Conservation (phyloP, 2,113 vertebrate genomes). For the Scomber scombrus region DNA sequence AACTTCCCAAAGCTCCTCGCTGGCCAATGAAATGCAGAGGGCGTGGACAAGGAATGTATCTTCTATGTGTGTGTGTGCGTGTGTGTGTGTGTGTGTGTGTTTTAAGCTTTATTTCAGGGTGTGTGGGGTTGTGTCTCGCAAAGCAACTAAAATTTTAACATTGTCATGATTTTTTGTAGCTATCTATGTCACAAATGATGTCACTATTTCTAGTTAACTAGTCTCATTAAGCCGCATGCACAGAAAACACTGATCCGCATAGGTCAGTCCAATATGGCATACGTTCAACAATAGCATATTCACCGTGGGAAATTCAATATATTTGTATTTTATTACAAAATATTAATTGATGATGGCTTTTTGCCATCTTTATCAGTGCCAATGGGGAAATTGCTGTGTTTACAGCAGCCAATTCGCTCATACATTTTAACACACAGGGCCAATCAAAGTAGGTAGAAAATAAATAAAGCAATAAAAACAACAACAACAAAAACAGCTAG, state of each 20-base stretch:
- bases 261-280: too few species aligned
- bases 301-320: neutral
- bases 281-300: neutral
- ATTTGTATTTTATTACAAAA: too few species aligned
- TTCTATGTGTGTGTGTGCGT: constrained; percentile 6
- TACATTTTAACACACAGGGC: too few species aligned
- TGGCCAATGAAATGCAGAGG: constrained; percentile 67
- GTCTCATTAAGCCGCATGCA: neutral
- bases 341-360: too few species aligned
- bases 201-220: neutral
- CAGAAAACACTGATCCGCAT: constrained; percentile 16
- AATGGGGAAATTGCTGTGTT: too few species aligned
- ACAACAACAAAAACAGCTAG: neutral
- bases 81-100: neutral
- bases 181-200: neutral
- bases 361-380: too few species aligned
- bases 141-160: neutral
- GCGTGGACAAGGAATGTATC: constrained; percentile 33
- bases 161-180: neutral
- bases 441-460: too few species aligned
- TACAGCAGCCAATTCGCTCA: too few species aligned
- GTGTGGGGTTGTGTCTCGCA: constrained; percentile 7
- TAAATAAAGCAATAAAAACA: neutral
- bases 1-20: neutral
- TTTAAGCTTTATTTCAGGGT: constrained; percentile 9